Evolutionary conservation across 2,797 vertebrate species (phyloP).

Genomic region (Sebastes matsubarae): DNA sequence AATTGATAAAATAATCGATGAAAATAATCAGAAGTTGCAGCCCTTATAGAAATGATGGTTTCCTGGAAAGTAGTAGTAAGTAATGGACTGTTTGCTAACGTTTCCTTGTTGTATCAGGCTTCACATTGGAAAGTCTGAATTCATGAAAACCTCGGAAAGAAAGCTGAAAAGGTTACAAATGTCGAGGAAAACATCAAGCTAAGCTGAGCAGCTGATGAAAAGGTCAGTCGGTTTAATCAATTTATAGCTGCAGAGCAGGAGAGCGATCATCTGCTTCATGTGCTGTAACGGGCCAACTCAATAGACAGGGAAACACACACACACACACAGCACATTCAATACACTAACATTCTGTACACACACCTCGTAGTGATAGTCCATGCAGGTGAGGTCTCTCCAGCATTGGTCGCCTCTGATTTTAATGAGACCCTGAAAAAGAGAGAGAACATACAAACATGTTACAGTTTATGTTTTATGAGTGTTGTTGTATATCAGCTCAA

Average conservation of each 20-base stretch:
- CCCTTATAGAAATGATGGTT: fast-evolving
- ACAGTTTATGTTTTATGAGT: neutral
- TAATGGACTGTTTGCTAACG: too few species aligned
- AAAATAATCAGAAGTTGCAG: neutral
- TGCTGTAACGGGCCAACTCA: neutral
- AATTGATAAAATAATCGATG: neutral
- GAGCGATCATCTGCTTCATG: neutral
- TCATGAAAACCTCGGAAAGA: neutral
- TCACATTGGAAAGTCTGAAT: neutral
- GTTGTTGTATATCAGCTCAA: neutral
- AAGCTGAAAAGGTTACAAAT: fast-evolving
- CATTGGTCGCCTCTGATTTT: conserved; percentile 85
- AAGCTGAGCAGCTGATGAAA: neutral
- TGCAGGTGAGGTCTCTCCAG: conserved; percentile 85
- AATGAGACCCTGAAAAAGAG: conserved; percentile 78
- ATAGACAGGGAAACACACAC: neutral
- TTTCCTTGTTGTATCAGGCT: neutral
- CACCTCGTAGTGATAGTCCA: conserved; percentile 87
- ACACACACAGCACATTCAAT: neutral
- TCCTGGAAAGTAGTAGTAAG: neutral
- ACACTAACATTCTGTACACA: neutral
- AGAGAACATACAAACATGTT: neutral
- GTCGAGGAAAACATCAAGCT: too few species aligned
- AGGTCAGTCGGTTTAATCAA: conserved; percentile 15
- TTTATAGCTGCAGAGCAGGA: neutral